Conservation (phyloP, 1,140 invertebrate genomes). For the Pogonomyrmex californicus region DNA sequence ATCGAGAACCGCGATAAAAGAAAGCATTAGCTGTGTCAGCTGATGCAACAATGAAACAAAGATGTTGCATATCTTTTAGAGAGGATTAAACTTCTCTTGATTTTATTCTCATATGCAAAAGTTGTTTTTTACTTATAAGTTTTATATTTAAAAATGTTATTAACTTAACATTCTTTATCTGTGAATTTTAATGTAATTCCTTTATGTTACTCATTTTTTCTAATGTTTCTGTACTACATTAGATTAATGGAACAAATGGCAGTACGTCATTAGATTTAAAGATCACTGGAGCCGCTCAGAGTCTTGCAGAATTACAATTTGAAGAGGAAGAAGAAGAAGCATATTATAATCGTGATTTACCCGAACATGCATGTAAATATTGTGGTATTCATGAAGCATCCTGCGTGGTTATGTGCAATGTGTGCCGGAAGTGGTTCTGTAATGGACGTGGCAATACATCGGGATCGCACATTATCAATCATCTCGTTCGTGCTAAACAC, state of each 20-base stretch:
- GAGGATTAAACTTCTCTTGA: neutral
- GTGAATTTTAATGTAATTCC: neutral
- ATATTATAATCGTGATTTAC: slow-evolving; percentile 95
- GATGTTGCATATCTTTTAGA: neutral
- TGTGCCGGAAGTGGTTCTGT: slow-evolving; percentile 99
- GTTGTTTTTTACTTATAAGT: neutral
- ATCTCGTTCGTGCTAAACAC: slow-evolving; percentile 98
- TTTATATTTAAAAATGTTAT: neutral
- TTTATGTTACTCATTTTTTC: neutral
- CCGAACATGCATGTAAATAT: slow-evolving; percentile 98
- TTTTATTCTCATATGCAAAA: neutral
- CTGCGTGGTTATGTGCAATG: slow-evolving; percentile 99
- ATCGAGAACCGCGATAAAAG: neutral
- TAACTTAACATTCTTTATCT: neutral
- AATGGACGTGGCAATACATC: slow-evolving; percentile 99
- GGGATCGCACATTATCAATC: slow-evolving; percentile 99
- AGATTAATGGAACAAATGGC: slow-evolving; percentile 89
- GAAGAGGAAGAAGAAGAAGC: slow-evolving; percentile 97
- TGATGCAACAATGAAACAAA: neutral
- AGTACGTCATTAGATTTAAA: slow-evolving; percentile 88
- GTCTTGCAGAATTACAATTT: slow-evolving; percentile 94
- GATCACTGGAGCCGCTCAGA: slow-evolving; percentile 91
- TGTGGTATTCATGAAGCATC: slow-evolving; percentile 99
- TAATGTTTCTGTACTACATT: neutral
- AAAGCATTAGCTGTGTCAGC: neutral